These are phyloP conservation scores for Silurus meridionalis DNA, from an alignment of 2,113 vertebrate species.

Conservation along the genomic window DNA sequence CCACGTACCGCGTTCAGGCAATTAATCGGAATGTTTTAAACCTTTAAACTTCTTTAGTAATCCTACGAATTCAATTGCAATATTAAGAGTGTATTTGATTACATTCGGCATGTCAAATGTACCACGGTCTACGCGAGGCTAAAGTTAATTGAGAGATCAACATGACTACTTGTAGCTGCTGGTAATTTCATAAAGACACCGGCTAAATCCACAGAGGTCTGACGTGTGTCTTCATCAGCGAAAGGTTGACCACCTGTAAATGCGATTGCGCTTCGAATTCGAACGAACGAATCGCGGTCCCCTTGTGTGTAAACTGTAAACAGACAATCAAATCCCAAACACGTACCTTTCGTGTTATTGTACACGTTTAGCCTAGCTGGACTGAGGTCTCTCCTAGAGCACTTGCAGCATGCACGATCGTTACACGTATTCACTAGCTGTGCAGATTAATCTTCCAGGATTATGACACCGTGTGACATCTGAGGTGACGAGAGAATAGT, in stretches of 20 bases:
- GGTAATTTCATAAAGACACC: background rate
- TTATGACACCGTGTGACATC: background rate
- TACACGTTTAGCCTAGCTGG: conserved; percentile 22
- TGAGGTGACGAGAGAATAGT: background rate
- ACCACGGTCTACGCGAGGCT: background rate
- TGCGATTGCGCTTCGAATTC: background rate
- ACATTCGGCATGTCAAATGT: background rate
- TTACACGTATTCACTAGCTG: conserved; percentile 9
- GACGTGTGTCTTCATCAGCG: background rate
- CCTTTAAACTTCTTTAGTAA: background rate
- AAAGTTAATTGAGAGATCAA: background rate
- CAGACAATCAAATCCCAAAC: background rate
- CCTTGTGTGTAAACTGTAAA: background rate
- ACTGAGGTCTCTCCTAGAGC: conserved; percentile 23
- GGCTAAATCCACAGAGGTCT: conserved; percentile 2
- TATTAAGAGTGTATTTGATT: background rate
- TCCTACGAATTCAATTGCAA: background rate
- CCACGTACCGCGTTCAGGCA: background rate
- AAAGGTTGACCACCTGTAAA: background rate
- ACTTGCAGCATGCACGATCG: conserved; percentile 30
- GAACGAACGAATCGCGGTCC: background rate
- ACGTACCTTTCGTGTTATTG: background rate
- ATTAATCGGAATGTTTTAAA: background rate
- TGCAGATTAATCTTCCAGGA: background rate
- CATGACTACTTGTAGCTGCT: background rate